Evolutionary conservation across 2,888 invertebrate genomes (phyloP), one percentile per base, ranked within the genome.

Genomic region (Chloromyia formosa): DNA sequence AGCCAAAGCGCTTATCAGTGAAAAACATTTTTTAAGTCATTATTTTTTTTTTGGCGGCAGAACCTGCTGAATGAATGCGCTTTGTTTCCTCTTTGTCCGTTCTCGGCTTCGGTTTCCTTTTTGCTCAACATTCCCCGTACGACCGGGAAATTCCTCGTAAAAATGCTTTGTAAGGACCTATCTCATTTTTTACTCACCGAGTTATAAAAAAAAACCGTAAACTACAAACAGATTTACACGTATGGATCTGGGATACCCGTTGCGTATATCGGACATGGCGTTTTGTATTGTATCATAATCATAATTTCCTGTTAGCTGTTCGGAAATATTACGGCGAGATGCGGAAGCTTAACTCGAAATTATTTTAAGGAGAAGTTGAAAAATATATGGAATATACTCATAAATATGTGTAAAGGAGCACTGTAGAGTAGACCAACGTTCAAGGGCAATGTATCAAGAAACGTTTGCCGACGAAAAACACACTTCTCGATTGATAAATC

Each of bases 1-100:
- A 56, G 73, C 75, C 72, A 58, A 56, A 66, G 73, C 54, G 64
- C 75, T 75, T 75, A 75, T 75, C 75, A 68, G 75, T 60, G 62
- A 49, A 68, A 66, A 75, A 75, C 64, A 72, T 72, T 75, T 73
- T 74, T 75, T 60, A 60, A 60, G 73, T 54, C 56, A 64, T 54
- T 49, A 66, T 73, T 66, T 35, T 35, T 7, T 2, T 35, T 75
- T 73, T 71, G 40, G 56, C 18, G 53, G 58, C 56, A 35, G 14
- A 14, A 35, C 40, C 14, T 2, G 27, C 7, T 5, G 20, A 71
- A 71, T 56, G 71, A n/a, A 58, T 35, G 56, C 56, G 56, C 56
- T 71, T 71, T 71, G 71, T 71, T 71, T 71, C 71, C 71, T 62
- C n/a, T 23, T 62, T 40, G 62, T 40, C n/a, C n/a, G 27, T 16